A percentile compares a stretch with the other conserved stretches of the same genome.
Conservation (phyloP, 2,113 vertebrate genomes). For the Bolborhynchus lineola region DNA sequence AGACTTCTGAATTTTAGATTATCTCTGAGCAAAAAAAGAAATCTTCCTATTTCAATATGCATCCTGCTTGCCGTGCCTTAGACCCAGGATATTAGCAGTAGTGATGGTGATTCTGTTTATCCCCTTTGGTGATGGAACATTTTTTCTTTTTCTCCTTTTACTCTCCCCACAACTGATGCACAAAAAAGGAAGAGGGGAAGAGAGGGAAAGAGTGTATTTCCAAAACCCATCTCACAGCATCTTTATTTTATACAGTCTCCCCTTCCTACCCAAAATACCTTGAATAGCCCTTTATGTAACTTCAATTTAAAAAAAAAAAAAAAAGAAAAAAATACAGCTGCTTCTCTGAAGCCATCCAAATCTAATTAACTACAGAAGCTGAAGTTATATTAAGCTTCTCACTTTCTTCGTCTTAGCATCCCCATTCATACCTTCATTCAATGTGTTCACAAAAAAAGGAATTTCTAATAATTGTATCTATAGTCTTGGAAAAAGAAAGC, state of each 20-base stretch:
- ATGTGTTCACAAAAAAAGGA: slow-evolving; percentile 77
- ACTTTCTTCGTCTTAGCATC: slow-evolving; percentile 76
- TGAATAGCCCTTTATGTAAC: slow-evolving; percentile 74
- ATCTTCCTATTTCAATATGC: neutral
- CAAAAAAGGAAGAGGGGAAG: neutral
- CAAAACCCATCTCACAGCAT: slow-evolving; percentile 60
- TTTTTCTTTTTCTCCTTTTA: neutral
- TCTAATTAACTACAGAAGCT: slow-evolving; percentile 80
- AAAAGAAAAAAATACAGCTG: slow-evolving; percentile 68
- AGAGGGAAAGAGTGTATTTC: slow-evolving; percentile 37
- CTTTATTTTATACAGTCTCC: slow-evolving; percentile 63
- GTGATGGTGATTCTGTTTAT: neutral
- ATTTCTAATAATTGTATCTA: slow-evolving; percentile 82
- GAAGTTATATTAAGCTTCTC: slow-evolving; percentile 75
- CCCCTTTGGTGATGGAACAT: neutral
- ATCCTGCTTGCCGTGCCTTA: neutral
- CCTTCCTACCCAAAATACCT: slow-evolving; percentile 71
- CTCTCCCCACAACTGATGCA: neutral
- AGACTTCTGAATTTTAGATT: slow-evolving; percentile 10
- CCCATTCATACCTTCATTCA: slow-evolving; percentile 80
- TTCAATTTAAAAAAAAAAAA: slow-evolving; percentile 61
- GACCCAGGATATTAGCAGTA: neutral
- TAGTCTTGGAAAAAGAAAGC: slow-evolving; percentile 75
- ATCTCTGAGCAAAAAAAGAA: neutral
- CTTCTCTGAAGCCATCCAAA: slow-evolving; percentile 79